These are phyloP conservation scores for Umimayanthus chanpuru DNA, from an alignment of 92 coral and sea anemone species.

Conservation along the genomic window DNA sequence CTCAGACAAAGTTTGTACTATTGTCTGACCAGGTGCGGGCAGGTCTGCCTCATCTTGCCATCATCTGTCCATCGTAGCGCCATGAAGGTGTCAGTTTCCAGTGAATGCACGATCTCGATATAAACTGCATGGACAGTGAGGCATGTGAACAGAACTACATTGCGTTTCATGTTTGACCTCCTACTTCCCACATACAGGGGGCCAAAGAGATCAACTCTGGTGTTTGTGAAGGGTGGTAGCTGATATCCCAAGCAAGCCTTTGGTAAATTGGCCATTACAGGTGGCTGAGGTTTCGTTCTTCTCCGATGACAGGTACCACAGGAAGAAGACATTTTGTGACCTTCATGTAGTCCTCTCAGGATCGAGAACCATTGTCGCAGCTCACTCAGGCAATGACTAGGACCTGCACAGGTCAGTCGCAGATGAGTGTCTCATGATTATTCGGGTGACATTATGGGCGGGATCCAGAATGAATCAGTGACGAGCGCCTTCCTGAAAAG, in stretches of 20 bases:
- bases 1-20: slow-evolving; percentile 47
- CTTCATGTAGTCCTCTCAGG: neutral
- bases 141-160: neutral
- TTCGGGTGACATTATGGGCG: neutral
- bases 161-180: neutral
- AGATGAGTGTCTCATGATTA: neutral
- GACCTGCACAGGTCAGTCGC: neutral
- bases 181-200: neutral
- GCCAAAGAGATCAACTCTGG: too few relatives aligned
- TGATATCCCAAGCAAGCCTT: too few relatives aligned
- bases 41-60: slow-evolving; percentile 33
- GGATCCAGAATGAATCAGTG: neutral
- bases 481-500: neutral
- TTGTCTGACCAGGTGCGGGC: slow-evolving; percentile 53
- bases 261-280: too few relatives aligned
- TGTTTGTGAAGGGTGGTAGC: too few relatives aligned
- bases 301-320: neutral
- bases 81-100: too few relatives aligned
- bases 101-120: too few relatives aligned
- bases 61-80: too few relatives aligned
- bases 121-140: neutral
- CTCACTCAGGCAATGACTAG: neutral
- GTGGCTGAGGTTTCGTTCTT: too few relatives aligned
- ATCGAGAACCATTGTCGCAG: neutral
- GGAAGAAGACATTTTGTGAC: neutral